Base-by-base conservation (phyloP, 2,113 vertebrate species). In the Urocynchramus pylzowi region DNA sequence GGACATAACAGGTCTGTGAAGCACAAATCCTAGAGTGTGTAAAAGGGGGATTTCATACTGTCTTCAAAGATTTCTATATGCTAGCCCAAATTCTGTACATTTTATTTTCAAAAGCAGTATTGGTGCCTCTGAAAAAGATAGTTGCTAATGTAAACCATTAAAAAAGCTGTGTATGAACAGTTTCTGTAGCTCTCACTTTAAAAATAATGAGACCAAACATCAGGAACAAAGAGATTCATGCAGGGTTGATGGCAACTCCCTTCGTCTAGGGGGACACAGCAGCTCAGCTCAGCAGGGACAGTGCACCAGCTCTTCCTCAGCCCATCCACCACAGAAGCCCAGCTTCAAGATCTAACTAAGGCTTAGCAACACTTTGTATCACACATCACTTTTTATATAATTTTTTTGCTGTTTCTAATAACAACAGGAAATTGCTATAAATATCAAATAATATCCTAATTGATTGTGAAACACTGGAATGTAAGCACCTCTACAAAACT, bases 241-340 rank as follows among this genome's bases (percentile, higher is more conserved):
- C 15, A 89, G 27, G 33, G 16, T 35, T 64, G 35, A 68, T 35
- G n/a, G 52, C 15, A 86, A 35, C 11, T 10, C 12, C 30, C 3
- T 17, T 47, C 0, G 0, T 23, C 18, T 5, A 41, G 10, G 19
- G 24, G 24, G 31, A 47, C 4, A 22, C 11, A n/a, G 35, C 16
- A 76, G n/a, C 42, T 24, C 7, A 3, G 56, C 6, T 6, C 0
- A 0, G 49, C 65, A 70, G 19, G 28, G 56, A 33, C 13, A 63
- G 19, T 4, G 4, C 10, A 60, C 44, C 17, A 75, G 18, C 28
- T 28, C n/a, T 28, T 69, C 61, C 49, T 37, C 2, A 4, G n/a
- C 70, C 60, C 54, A 54, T 33, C 37, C 44, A 69, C 19, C 24
- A 31, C 16, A 74, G 44, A 77, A 74, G 37, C 20, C 7, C 73